Base-by-base conservation (phyloP, 2,888 invertebrate genomes). In the Drosophila mulleri region DNA sequence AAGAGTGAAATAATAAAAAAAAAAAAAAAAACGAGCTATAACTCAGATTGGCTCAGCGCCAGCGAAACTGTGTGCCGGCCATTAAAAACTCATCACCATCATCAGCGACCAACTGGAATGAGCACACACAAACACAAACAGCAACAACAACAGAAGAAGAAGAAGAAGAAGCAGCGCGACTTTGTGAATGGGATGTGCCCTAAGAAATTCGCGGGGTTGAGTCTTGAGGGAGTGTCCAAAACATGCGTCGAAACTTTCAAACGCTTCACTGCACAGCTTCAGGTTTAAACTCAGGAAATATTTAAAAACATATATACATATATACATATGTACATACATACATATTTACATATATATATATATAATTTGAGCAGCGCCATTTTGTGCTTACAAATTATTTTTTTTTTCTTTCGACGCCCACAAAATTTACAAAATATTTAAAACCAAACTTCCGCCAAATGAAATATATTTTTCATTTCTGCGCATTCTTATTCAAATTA, bases 341-440 rank as follows among this genome's bases (percentile, higher is more conserved):
- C 39, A 48, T 52, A 23, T n/a, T n/a, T n/a, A n/a, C n/a, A n/a
- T 45, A 16, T 50, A n/a, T 35, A 14, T 58, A 44, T 39, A 18
- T 42, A 48, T 52, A 23, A 61, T 23, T 39, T 83, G 69, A 83
- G 75, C 44, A n/a, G 54, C 83, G 86, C 88, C 86, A 85, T 88
- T 83, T 88, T 83, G 42, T 54, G 23, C 48, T 32, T 3, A 23
- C 14, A 18, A 44, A 29, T 37, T 23, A 78, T 83, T 69, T 69
- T 37, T 78, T 83, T 69, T 69, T 53, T n/a, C n/a, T 70, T 80
- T 80, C 78, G 72, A 89, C 86, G 90, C 86, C 86, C 86, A 89
- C 86, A 88, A 86, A 85, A 86, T 86, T 82, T 86, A 82, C 90
- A 85, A 89, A 86, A 86, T 89, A 86, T 86, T 88, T 88, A 80